Base-by-base conservation (phyloP, 2,797 vertebrate genomes). In the Diplodus puntazzo region DNA sequence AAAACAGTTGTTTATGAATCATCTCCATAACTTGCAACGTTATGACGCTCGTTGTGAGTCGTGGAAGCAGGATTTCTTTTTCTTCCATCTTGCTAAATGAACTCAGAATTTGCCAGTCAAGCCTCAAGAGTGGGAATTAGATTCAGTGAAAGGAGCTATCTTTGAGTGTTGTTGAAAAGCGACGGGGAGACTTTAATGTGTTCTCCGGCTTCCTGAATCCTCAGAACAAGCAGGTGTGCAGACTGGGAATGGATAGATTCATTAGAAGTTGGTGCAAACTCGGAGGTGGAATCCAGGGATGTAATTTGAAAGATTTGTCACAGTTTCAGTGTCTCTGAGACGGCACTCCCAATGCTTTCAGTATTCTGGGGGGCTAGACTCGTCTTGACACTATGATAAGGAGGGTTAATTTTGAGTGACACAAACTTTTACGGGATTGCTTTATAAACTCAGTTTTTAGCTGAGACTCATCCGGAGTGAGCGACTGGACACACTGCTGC, bases 211-310 rank as follows among this genome's bases (percentile, higher is more conserved):
- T 65, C 57, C 30, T 57, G 62, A 46, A 69, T 78, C 39, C 43
- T 49, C 27, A 71, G 54, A 49, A 25, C 49, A 58, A 57, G 77
- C 73, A 80, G 64, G 64, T 77, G 53, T 8, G 45, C 48, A 72
- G 53, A 42, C 58, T 48, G 58, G 65, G 69, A 74, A 74, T 34
- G 13, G 61, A 73, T 17, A 66, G 61, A 70, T 77, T 80, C 73
- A 82, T 88, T 69, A 59, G 77, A 82, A 63, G 77, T 75, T 79
- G 69, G 60, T 21, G 27, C 50, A 68, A 75, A 87, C 69, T 78
- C 57, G 25, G 27, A 46, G 53, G 64, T 66, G 59, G 55, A 83
- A 82, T 75, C 65, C 60, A 68, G 71, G 64, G 48, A 66, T 66
- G 55, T 70, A 85, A 85, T 81, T 85, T 69, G 42, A 81, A 58